These are phyloP conservation scores for Macaria notata DNA, from an alignment of 2,888 invertebrate species.

Conservation along the genomic window DNA sequence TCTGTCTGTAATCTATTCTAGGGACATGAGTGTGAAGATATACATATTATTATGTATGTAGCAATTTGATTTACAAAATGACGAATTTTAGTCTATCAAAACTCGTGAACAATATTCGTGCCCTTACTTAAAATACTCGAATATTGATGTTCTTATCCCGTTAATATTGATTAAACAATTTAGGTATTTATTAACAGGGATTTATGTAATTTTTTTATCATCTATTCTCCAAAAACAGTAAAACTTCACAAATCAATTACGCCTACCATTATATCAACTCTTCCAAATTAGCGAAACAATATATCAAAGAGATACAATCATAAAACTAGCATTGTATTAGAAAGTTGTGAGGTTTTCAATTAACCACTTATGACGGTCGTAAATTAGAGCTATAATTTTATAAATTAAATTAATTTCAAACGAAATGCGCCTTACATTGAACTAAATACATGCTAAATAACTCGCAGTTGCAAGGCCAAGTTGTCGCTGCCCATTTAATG, in stretches of 20 bases:
- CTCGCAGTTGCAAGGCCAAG: conserved; percentile 21
- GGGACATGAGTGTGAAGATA: too few species aligned
- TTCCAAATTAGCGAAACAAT: too few species aligned
- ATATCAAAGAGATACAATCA: conserved; percentile 1
- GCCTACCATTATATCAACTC: background rate
- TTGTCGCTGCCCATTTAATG: conserved; percentile 22
- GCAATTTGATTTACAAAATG: too few species aligned
- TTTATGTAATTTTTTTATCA: too few species aligned
- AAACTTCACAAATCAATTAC: background rate
- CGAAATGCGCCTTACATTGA: conserved; percentile 25
- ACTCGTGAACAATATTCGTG: too few species aligned
- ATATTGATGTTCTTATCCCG: too few species aligned
- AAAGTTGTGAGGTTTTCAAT: conserved; percentile 20
- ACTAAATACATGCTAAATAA: conserved; percentile 27
- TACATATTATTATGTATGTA: too few species aligned
- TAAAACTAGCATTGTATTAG: conserved; percentile 5
- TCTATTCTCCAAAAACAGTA: background rate
- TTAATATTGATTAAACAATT: too few species aligned
- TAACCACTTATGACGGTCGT: conserved; percentile 16
- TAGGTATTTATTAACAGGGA: too few species aligned
- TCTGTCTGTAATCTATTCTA: background rate
- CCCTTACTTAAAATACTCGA: too few species aligned
- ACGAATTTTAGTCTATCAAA: too few species aligned
- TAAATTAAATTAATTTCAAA: conserved; percentile 16
- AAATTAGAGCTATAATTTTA: conserved; percentile 12